Percentiles rank a stretch among this genome's conserved stretches.
phyloP scores from a whole-genome alignment of 2,113 vertebrate genomes.

The Eulacestoma nigropectus region DNA sequence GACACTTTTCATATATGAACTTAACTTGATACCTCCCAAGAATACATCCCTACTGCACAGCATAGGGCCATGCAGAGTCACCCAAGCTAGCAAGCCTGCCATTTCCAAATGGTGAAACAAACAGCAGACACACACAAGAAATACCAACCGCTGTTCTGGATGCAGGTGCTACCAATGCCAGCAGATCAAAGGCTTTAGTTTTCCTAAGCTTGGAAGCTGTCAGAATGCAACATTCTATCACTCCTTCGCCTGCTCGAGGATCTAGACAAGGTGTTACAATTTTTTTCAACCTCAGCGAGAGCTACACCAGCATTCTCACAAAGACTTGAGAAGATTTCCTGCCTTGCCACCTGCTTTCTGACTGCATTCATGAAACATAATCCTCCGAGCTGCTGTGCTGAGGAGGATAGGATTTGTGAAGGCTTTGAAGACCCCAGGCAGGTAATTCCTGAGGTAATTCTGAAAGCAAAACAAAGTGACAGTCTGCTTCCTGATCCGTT shows the following conservation, averaged over 20 bases:
- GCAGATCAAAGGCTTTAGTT: not conserved
- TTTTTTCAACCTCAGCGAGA: not conserved
- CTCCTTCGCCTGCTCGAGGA: not conserved
- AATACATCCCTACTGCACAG: not conserved
- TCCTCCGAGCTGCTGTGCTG: not conserved
- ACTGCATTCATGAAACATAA: not conserved
- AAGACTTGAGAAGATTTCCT: not conserved
- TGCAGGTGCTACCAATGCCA: not conserved
- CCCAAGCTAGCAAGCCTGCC: not conserved
- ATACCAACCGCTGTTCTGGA: not conserved
- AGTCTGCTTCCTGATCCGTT: not conserved
- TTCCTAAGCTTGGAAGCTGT: not conserved
- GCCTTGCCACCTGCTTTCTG: not conserved
- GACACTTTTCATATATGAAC: not conserved
- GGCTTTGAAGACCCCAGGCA: not conserved
- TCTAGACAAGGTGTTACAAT: not conserved
- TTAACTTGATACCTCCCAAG: not conserved
- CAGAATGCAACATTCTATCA: not conserved
- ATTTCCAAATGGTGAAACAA: not conserved
- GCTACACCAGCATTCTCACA: not conserved
- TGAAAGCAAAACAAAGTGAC: slow-evolving; percentile 50
- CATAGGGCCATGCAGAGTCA: not conserved
- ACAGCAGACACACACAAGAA: not conserved
- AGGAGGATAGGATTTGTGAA: not conserved
- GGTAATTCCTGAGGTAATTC: slow-evolving; percentile 41